phyloP scores from a whole-genome alignment of 2,797 vertebrate species.

The Apodemus agrarius region DNA sequence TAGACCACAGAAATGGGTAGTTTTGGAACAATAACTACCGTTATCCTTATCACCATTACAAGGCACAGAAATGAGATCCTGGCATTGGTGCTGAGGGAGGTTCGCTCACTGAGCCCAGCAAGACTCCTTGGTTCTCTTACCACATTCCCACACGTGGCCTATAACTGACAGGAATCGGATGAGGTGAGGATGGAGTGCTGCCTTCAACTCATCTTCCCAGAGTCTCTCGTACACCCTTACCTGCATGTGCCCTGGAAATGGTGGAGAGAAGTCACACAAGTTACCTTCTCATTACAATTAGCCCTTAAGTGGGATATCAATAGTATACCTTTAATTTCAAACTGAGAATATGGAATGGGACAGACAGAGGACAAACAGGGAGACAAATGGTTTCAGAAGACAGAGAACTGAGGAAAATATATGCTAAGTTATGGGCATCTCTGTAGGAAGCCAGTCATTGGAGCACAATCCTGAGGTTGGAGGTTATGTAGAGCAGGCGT shows the following conservation, averaged over 20 bases:
- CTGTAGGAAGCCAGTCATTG: background rate
- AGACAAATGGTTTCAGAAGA: background rate
- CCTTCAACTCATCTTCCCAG: background rate
- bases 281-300: background rate
- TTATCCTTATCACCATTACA: background rate
- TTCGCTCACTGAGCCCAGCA: background rate
- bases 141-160: background rate
- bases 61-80: background rate
- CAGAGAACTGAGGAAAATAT: background rate
- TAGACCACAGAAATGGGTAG: background rate
- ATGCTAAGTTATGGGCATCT: background rate
- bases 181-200: background rate
- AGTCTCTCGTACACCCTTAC: rapidly evolving
- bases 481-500: background rate
- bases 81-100: background rate
- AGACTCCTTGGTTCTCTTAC: background rate
- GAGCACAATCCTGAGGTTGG: background rate
- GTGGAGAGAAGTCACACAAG: no score
- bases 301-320: background rate
- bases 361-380: background rate
- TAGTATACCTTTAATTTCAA: background rate
- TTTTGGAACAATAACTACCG: background rate
- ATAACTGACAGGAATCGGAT: background rate
- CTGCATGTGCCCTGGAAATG: background rate
- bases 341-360: background rate